A percentile compares a stretch with the other conserved stretches of the same genome.
Conservation (phyloP, 2,113 vertebrate genomes). For the Forbesichthys agassizii region DNA sequence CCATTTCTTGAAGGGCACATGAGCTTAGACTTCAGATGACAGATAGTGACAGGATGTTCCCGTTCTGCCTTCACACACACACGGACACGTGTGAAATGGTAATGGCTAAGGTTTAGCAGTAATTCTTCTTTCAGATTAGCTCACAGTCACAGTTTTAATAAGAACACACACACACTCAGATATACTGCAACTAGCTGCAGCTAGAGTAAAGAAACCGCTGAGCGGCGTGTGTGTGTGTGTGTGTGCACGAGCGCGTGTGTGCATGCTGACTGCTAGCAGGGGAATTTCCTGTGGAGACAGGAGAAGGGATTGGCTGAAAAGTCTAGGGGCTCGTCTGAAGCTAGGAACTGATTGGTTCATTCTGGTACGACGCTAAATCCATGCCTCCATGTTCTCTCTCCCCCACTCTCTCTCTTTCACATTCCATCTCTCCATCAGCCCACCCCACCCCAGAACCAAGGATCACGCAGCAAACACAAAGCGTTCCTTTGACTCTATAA, state of each 20-base stretch:
- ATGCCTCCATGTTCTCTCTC: constrained; percentile 7
- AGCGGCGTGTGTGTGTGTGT: constrained; percentile 14
- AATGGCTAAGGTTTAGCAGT: constrained; percentile 14
- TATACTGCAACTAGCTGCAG: constrained; percentile 26
- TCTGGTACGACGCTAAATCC: constrained; percentile 69
- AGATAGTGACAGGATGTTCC: constrained; percentile 55
- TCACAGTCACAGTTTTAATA: constrained; percentile 6
- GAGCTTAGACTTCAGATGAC: constrained; percentile 46
- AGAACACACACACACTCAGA: constrained; percentile 9
- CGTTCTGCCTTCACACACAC: constrained; percentile 17
- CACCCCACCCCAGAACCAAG: constrained; percentile 45
- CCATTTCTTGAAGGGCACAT: constrained; percentile 34
- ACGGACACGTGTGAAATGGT: constrained; percentile 17
- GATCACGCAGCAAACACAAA: constrained; percentile 72
- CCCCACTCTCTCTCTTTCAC: constrained; percentile 54
- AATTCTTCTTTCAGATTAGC: constrained; percentile 11
- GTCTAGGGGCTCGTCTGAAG: constrained; percentile 70
- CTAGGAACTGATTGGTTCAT: constrained; percentile 56
- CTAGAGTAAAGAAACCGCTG: constrained; percentile 37
- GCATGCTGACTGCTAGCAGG: constrained; percentile 51
- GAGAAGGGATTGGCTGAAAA: constrained; percentile 58
- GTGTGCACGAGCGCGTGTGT: background rate
- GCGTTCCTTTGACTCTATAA: constrained; percentile 73
- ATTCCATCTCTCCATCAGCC: constrained; percentile 65
- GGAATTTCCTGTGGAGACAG: constrained; percentile 69